Evolutionary conservation across 2,888 invertebrate species (phyloP).

Genomic region (Caenorhabditis sp.): DNA sequence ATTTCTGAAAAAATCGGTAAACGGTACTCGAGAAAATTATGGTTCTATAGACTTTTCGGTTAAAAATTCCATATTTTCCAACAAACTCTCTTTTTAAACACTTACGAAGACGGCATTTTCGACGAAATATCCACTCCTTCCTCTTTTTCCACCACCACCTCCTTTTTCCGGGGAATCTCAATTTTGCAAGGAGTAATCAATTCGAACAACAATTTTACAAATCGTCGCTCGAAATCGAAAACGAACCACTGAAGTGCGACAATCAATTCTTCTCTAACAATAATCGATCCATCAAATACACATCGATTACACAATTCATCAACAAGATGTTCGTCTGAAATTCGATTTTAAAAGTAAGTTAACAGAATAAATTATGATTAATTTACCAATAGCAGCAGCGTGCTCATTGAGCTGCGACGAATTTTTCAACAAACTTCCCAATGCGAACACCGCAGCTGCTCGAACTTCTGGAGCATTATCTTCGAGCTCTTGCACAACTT

Average conservation of each 20-base stretch:
- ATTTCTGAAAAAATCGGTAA: slow-evolving; percentile 8
- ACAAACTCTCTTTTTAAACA: too few relatives aligned
- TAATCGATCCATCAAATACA: slow-evolving; percentile 84
- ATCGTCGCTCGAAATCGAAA: slow-evolving; percentile 80
- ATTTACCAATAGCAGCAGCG: slow-evolving; percentile 56
- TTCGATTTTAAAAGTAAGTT: not conserved
- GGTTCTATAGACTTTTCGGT: too few relatives aligned
- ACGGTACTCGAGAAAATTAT: not conserved
- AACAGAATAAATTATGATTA: not conserved
- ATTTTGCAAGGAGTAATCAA: slow-evolving; percentile 31
- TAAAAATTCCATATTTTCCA: too few relatives aligned
- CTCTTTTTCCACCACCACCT: slow-evolving; percentile 3
- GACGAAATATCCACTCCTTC: slow-evolving; percentile 26
- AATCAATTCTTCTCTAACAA: slow-evolving; percentile 80
- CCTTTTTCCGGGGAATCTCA: slow-evolving; percentile 8
- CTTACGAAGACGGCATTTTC: slow-evolving; percentile 7
- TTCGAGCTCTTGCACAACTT: slow-evolving; percentile 73
- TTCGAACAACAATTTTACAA: slow-evolving; percentile 75
- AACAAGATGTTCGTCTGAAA: slow-evolving; percentile 81
- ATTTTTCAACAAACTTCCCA: slow-evolving; percentile 77
- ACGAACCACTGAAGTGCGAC: slow-evolving; percentile 78
- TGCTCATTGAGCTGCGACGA: slow-evolving; percentile 68
- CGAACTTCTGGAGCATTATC: slow-evolving; percentile 90
- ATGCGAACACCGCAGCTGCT: slow-evolving; percentile 90
- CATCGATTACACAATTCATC: slow-evolving; percentile 84